phyloP scores from a whole-genome alignment of 2,113 vertebrate species.

The Eidolon helvum region DNA sequence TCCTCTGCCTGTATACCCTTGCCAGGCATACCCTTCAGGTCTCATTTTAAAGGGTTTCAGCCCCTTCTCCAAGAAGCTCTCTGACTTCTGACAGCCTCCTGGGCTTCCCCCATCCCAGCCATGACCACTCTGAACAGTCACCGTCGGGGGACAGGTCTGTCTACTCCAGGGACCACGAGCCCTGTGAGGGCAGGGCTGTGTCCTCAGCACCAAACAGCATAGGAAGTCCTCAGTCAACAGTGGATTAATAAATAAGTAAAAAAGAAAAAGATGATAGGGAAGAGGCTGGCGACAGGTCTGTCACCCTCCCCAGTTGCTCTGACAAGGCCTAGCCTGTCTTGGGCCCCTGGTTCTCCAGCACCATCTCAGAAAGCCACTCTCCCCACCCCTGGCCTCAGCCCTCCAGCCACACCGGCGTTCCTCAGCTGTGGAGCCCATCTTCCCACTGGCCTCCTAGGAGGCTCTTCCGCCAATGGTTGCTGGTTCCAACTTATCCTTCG shows the following conservation, averaged over 20 bases:
- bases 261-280: not conserved
- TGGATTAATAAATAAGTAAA: not conserved
- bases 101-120: not conserved
- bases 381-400: not conserved
- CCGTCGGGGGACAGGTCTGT: not conserved
- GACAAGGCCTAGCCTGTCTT: not conserved
- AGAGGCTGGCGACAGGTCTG: not conserved
- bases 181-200: not conserved
- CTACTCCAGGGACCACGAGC: not conserved
- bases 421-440: not conserved
- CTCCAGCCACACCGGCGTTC: not conserved
- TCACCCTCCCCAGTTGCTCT: not conserved
- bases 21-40: not conserved
- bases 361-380: not conserved
- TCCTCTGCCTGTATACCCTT: not conserved
- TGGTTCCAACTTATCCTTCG: not conserved
- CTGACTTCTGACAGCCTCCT: not conserved
- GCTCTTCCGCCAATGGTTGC: not conserved
- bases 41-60: not conserved
- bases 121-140: not conserved
- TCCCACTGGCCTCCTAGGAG: not conserved
- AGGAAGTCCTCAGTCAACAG: not conserved
- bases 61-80: not conserved
- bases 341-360: not conserved
- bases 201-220: constrained; percentile 1